Percentiles rank a stretch among this genome's conserved stretches.
Evolutionary conservation across 1,140 invertebrate genomes (phyloP).

Genomic region (Diorhabda elongata): DNA sequence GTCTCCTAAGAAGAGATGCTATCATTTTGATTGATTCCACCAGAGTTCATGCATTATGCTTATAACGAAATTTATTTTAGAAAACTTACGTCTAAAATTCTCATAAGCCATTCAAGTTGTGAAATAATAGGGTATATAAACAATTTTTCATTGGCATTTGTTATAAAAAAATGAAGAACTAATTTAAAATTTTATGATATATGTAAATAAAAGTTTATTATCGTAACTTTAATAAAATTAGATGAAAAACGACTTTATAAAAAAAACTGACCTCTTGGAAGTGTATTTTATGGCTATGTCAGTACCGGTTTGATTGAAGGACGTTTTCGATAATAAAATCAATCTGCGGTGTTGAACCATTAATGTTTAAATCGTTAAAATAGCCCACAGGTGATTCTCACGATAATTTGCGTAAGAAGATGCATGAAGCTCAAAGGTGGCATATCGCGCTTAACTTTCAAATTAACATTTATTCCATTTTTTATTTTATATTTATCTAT

Average conservation of each 20-base stretch:
- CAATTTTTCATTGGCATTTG: no score
- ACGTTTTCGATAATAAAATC: constrained; percentile 1
- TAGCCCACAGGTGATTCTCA: neutral
- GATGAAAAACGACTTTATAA: no score
- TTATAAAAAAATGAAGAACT: no score
- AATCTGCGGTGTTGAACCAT: neutral
- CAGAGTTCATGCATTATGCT: constrained; percentile 1
- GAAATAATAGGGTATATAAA: no score
- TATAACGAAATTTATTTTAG: neutral
- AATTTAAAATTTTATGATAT: no score
- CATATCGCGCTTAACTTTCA: neutral
- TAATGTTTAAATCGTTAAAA: constrained; percentile 1
- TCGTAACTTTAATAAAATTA: no score
- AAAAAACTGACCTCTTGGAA: no score
- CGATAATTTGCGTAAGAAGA: neutral
- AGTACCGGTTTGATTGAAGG: neutral
- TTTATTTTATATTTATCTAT: neutral
- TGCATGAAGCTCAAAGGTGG: neutral
- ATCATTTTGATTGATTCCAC: constrained; percentile 9
- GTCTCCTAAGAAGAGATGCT: constrained; percentile 7
- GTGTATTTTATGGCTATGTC: neutral
- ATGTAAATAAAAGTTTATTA: no score
- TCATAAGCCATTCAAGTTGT: no score
- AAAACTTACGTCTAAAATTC: no score
- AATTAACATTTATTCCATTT: neutral